These are phyloP conservation scores for Atta colombica DNA, from an alignment of 1,140 invertebrate species.

Conservation along the genomic window DNA sequence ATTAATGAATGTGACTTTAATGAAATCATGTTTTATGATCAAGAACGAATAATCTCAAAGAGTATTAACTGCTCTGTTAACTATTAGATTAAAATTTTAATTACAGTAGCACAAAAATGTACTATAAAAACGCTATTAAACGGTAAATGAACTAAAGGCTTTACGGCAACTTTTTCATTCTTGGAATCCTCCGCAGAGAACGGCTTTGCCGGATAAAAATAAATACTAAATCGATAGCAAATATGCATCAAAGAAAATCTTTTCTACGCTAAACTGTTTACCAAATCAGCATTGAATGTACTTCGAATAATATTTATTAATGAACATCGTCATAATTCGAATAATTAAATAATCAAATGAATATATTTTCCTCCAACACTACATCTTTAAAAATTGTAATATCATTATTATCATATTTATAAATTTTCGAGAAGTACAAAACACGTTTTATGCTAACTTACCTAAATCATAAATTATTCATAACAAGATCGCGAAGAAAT, in stretches of 20 bases:
- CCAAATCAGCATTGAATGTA: not conserved
- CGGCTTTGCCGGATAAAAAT: slow-evolving; percentile 29
- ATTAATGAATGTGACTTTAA: slow-evolving; percentile 16
- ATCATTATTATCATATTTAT: slow-evolving; percentile 16
- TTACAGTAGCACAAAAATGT: slow-evolving; percentile 6
- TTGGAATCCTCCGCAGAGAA: slow-evolving; percentile 2
- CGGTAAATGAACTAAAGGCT: slow-evolving; percentile 11
- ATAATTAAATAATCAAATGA: not conserved
- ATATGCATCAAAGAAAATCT: slow-evolving; percentile 24
- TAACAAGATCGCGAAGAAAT: slow-evolving; percentile 14
- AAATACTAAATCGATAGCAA: slow-evolving; percentile 39
- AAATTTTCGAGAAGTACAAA: slow-evolving; percentile 16
- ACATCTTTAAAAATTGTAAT: not conserved
- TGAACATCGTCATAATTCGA: not conserved
- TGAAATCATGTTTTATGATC: slow-evolving; percentile 6
- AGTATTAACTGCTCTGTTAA: slow-evolving; percentile 11
- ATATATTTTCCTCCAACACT: not conserved
- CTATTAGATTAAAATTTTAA: slow-evolving; percentile 27
- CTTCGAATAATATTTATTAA: not conserved
- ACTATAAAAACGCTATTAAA: slow-evolving; percentile 10
- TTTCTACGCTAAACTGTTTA: not conserved
- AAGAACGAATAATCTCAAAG: slow-evolving; percentile 1
- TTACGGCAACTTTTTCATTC: slow-evolving; percentile 28
- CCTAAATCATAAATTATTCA: slow-evolving; percentile 38
- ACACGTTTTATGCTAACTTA: slow-evolving; percentile 6